phyloP scores from a whole-genome alignment of 1,140 invertebrate species.

The Eueides isabella region DNA sequence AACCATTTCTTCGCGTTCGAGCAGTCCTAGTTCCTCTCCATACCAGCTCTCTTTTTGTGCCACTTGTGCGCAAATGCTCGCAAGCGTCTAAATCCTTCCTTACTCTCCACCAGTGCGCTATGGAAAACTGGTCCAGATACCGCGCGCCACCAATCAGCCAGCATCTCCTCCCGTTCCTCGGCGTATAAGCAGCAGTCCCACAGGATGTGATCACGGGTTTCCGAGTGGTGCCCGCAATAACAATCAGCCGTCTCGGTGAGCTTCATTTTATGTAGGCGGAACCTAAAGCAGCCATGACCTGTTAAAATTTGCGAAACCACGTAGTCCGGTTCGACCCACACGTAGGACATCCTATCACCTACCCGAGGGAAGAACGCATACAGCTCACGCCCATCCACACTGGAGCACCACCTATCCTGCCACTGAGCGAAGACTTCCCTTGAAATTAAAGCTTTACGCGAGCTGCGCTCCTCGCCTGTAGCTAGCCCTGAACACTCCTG shows the following conservation, averaged over 20 bases:
- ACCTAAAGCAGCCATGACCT: neutral
- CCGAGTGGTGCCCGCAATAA: neutral
- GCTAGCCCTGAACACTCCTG: neutral
- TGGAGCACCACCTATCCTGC: conserved; percentile 30
- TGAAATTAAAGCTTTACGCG: neutral
- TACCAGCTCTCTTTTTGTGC: neutral
- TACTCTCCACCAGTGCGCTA: conserved; percentile 18
- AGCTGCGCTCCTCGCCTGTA: neutral
- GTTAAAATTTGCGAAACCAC: neutral
- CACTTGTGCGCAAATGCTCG: conserved; percentile 18
- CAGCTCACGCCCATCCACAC: conserved; percentile 16
- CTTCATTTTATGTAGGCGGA: neutral
- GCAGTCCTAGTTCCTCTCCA: neutral
- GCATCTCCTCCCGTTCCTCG: neutral
- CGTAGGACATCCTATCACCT: neutral
- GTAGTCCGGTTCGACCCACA: neutral
- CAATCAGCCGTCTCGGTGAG: conserved; percentile 9
- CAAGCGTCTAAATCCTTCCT: conserved; percentile 7
- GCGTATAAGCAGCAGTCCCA: conserved; percentile 32
- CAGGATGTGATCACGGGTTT: neutral
- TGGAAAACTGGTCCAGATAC: neutral
- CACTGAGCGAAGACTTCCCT: conserved; percentile 14
- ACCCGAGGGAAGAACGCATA: neutral
- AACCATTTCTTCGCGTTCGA: too few species aligned
- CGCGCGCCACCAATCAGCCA: neutral